These are phyloP conservation scores for Mnemiopsis leidyi DNA, from an alignment of 37 sponge, comb jelly and placozoan genomes.

Conservation along the genomic window DNA sequence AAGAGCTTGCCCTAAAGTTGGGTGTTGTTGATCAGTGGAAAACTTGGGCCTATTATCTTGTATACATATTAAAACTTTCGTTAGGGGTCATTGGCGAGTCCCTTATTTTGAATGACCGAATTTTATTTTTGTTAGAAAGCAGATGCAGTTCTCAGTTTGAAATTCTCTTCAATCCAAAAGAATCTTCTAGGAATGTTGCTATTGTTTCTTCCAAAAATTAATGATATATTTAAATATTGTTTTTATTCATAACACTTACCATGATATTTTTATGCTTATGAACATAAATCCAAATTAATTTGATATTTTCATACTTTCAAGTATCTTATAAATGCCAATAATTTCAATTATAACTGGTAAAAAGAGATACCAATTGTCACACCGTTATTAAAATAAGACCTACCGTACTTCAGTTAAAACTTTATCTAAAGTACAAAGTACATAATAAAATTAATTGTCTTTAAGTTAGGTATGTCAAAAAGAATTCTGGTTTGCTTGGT, in stretches of 20 bases:
- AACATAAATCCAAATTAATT: no score
- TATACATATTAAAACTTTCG: conserved; percentile 1
- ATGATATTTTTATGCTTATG: no score
- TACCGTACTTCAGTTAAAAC: no score
- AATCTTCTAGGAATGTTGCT: conserved; percentile 19
- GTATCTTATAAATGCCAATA: no score
- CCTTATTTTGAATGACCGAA: conserved; percentile 1
- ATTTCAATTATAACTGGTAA: no score
- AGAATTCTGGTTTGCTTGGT: conserved; percentile 34
- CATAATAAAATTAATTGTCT: no score
- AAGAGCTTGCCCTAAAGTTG: not conserved
- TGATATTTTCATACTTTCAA: no score
- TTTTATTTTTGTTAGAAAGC: not conserved
- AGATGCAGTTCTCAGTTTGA: not conserved
- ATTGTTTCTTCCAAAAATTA: not conserved
- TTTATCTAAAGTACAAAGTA: no score
- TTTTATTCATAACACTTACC: no score
- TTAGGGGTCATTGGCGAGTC: conserved; percentile 14
- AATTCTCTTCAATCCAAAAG: not conserved
- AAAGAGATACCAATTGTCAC: no score
- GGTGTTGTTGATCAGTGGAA: conserved; percentile 30
- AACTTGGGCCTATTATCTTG: conserved; percentile 46
- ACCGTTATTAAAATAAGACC: no score
- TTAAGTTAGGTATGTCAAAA: no score
- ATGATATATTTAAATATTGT: not conserved